A percentile compares a stretch with the other conserved stretches of the same genome.
Conservation (phyloP, 2,797 vertebrate species). For the Lithobates sylvaticus region DNA sequence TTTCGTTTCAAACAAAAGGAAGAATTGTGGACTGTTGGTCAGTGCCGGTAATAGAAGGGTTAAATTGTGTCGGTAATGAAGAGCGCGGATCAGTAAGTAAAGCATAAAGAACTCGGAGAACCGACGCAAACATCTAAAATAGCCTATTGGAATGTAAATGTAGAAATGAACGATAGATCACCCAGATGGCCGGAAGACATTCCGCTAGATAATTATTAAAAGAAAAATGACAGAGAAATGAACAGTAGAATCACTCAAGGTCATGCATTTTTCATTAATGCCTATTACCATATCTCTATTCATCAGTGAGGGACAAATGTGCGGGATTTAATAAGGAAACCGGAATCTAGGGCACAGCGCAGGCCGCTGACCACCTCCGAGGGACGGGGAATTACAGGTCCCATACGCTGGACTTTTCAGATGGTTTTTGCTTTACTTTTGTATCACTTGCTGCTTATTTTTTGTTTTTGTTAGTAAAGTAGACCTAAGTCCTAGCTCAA, state of each 20-base stretch:
- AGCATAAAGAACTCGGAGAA: background rate
- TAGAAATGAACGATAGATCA: constrained; percentile 39
- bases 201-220: constrained; percentile 36
- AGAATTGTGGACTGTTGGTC: too few species aligned
- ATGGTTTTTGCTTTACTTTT: too few species aligned
- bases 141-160: constrained; percentile 27
- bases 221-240: constrained; percentile 44
- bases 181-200: constrained; percentile 46
- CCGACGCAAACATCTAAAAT: constrained; percentile 30
- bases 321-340: constrained; percentile 22
- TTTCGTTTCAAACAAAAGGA: too few species aligned
- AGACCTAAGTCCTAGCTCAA: too few species aligned
- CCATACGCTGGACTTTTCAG: too few species aligned
- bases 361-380: background rate
- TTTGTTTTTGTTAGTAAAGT: too few species aligned
- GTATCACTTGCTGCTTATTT: too few species aligned
- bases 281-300: constrained; percentile 25
- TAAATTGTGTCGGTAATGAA: background rate
- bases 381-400: too few species aligned
- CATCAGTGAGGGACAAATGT: constrained; percentile 36
- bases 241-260: constrained; percentile 43
- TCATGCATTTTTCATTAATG: constrained; percentile 24
- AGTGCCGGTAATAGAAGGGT: background rate
- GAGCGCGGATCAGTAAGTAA: background rate
- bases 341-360: constrained; percentile 9